Evolutionary conservation across 2,797 vertebrate genomes (phyloP).

Genomic region (Pipistrellus kuhlii): DNA sequence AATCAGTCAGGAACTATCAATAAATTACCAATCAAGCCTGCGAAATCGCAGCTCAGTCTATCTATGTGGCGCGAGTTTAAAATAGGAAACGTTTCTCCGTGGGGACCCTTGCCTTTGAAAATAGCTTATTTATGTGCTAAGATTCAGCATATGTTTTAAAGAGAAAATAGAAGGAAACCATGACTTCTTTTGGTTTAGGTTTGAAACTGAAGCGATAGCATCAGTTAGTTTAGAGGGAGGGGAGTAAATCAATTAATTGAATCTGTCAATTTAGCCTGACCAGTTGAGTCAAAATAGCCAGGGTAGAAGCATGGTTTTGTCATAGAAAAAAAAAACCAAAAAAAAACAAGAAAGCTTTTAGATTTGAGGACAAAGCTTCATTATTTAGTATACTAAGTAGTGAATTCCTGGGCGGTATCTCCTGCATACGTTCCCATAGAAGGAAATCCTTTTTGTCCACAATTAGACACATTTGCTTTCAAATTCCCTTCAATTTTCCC

Average conservation of each 20-base stretch:
- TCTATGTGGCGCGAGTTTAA: constrained; percentile 63
- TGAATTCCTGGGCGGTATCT: constrained; percentile 11
- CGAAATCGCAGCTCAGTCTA: constrained; percentile 56
- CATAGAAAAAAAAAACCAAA: neutral
- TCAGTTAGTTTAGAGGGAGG: neutral
- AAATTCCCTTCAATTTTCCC: constrained; percentile 72
- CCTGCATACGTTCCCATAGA: constrained; percentile 43
- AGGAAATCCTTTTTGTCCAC: constrained; percentile 40
- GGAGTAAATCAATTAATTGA: neutral
- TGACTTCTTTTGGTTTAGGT: constrained; percentile 2
- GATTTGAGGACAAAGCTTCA: constrained; percentile 4
- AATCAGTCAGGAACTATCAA: constrained; percentile 19
- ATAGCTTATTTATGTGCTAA: constrained; percentile 73
- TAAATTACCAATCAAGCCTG: constrained; percentile 53
- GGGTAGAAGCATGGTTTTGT: neutral
- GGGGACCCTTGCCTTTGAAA: constrained; percentile 63
- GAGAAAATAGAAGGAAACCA: neutral
- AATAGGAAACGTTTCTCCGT: constrained; percentile 63
- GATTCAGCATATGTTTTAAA: constrained; percentile 61
- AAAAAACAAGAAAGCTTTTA: constrained; percentile 5
- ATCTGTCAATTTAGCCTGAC: neutral
- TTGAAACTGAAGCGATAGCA: neutral
- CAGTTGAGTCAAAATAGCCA: constrained; percentile 49
- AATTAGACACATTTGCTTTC: constrained; percentile 62
- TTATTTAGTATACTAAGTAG: neutral